These are phyloP conservation scores for Serilophus lunatus DNA, from an alignment of 2,113 vertebrate species.

Conservation along the genomic window DNA sequence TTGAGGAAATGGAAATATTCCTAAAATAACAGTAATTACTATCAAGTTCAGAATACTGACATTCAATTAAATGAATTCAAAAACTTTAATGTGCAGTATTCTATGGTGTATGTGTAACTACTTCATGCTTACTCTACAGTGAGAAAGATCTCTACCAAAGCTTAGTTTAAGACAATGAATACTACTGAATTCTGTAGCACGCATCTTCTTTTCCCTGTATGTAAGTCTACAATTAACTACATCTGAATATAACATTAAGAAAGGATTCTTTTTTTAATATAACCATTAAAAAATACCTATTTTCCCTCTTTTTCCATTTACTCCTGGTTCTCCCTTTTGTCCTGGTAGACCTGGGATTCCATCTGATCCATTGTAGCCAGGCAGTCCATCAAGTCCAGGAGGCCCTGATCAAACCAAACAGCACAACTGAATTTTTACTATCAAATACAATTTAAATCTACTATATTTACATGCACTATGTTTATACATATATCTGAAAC, in stretches of 20 bases:
- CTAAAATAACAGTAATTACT: not conserved
- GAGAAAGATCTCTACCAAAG: too few species aligned
- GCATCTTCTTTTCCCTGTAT: not conserved
- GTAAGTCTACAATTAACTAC: not conserved
- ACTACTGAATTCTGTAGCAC: not conserved
- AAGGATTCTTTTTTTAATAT: not conserved
- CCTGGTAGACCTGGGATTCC: conserved; percentile 84
- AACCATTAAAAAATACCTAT: conserved; percentile 47
- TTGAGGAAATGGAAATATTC: not conserved
- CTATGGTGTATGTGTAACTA: not conserved
- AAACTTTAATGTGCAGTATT: not conserved
- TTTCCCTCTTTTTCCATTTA: conserved; percentile 80
- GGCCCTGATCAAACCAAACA: conserved; percentile 71
- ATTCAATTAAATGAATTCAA: not conserved
- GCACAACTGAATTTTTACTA: not conserved
- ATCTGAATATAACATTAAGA: not conserved
- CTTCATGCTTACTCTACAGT: not conserved
- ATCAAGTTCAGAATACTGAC: not conserved
- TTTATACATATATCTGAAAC: not conserved
- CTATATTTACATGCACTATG: not conserved
- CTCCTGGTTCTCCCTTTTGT: conserved; percentile 87
- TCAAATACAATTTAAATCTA: not conserved
- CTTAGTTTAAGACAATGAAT: not conserved
- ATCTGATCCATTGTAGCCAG: conserved; percentile 87
- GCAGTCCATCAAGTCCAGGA: conserved; percentile 79